These are phyloP conservation scores for Pipistrellus pipistrellus DNA, from an alignment of 2,797 vertebrate genomes.

Conservation along the genomic window DNA sequence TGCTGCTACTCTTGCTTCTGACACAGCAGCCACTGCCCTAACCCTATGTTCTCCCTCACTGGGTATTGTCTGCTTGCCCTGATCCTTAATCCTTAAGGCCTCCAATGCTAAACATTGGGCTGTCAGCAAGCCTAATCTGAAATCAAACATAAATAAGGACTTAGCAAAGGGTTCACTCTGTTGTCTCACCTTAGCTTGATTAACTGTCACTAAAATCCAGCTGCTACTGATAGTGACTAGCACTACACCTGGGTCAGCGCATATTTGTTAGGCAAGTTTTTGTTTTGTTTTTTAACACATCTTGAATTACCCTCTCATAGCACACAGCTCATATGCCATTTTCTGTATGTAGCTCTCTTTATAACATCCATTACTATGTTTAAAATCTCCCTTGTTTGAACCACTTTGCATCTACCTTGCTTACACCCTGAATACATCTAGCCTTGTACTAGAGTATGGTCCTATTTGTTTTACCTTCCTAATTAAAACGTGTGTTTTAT, in stretches of 20 bases:
- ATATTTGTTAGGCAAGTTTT: neutral
- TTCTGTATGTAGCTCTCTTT: neutral
- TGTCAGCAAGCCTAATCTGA: neutral
- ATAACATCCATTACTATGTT: neutral
- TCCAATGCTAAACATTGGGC: neutral
- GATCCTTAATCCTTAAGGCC: neutral
- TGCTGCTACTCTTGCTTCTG: neutral
- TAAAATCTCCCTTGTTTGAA: neutral
- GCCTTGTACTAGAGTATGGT: neutral
- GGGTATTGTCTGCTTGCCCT: neutral
- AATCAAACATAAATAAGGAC: neutral
- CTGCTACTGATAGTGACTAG: neutral
- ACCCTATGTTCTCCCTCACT: rapidly evolving
- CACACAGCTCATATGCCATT: neutral
- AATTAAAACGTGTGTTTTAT: neutral
- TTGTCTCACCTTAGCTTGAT: neutral
- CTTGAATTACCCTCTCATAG: neutral
- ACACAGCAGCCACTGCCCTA: neutral
- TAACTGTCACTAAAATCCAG: neutral
- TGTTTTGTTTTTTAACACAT: neutral
- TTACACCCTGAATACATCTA: neutral
- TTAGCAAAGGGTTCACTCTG: neutral
- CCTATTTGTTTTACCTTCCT: neutral
- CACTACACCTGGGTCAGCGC: neutral
- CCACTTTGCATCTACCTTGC: neutral